Conservation (phyloP, 2,113 vertebrate genomes). For the Himantopus leucocephalus region DNA sequence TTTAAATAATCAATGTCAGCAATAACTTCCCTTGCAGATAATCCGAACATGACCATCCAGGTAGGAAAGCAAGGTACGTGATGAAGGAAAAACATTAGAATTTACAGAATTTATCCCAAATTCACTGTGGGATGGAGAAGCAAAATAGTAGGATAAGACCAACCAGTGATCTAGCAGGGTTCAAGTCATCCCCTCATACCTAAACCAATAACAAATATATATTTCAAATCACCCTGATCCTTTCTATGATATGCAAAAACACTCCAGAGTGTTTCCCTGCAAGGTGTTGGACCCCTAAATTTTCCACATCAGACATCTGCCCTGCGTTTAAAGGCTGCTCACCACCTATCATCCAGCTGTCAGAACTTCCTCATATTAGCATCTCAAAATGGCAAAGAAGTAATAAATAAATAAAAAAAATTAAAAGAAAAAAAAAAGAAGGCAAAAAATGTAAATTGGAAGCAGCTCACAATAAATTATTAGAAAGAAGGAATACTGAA, state of each 20-base stretch:
- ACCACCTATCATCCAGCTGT: neutral
- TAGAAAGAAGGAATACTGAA: neutral
- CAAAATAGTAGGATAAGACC: neutral
- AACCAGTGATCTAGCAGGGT: neutral
- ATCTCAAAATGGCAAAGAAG: neutral
- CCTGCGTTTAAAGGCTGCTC: neutral
- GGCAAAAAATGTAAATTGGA: neutral
- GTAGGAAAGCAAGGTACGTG: neutral
- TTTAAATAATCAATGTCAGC: neutral
- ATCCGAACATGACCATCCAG: neutral
- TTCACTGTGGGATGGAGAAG: neutral
- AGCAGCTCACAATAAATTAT: neutral
- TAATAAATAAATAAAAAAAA: neutral
- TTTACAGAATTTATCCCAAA: neutral
- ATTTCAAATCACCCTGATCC: neutral
- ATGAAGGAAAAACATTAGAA: neutral
- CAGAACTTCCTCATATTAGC: neutral
- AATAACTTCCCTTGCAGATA: neutral
- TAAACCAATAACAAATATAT: neutral
- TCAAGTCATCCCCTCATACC: neutral
- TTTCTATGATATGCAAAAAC: neutral
- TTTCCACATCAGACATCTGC: neutral
- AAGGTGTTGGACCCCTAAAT: neutral
- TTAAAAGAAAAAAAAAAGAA: neutral
- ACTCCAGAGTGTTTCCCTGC: neutral